Conservation (phyloP, 2,888 invertebrate species). For the Eucera pruinosa region DNA sequence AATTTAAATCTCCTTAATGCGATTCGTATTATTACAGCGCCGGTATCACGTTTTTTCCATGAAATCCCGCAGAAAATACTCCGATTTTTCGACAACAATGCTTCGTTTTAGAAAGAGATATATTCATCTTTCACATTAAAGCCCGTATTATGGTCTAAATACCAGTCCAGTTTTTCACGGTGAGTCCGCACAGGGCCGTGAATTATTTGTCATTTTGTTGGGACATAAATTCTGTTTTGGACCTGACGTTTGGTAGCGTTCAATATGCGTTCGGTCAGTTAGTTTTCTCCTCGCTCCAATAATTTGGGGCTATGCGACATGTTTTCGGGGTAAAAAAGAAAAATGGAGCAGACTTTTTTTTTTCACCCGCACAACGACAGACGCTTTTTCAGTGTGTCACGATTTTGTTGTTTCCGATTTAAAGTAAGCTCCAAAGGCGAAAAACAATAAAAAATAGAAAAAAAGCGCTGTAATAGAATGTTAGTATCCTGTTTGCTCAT, state of each 20-base stretch:
- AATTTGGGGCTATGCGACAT: constrained; percentile 31
- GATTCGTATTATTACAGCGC: too few species aligned
- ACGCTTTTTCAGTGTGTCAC: background rate
- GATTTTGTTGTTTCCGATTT: constrained; percentile 1
- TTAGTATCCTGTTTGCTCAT: background rate
- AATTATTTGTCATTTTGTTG: constrained; percentile 64
- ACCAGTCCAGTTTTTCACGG: constrained; percentile 30
- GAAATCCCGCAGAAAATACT: too few species aligned
- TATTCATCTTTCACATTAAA: constrained; percentile 20
- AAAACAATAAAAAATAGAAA: background rate
- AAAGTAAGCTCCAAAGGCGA: background rate
- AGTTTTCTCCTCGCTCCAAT: constrained; percentile 40
- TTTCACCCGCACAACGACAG: background rate
- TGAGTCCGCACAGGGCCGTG: constrained; percentile 23
- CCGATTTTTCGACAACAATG: constrained; percentile 12
- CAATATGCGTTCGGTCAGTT: constrained; percentile 59
- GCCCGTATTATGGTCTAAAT: constrained; percentile 40
- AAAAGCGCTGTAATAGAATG: too few species aligned
- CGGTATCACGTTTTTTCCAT: too few species aligned
- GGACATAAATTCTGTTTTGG: constrained; percentile 65
- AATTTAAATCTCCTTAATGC: too few species aligned
- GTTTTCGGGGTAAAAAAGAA: constrained; percentile 33
- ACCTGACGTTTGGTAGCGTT: constrained; percentile 58
- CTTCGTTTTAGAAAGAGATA: constrained; percentile 1
- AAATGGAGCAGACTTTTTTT: constrained; percentile 27